Conservation (phyloP, 2,888 invertebrate species). For the Oligia strigilis region DNA sequence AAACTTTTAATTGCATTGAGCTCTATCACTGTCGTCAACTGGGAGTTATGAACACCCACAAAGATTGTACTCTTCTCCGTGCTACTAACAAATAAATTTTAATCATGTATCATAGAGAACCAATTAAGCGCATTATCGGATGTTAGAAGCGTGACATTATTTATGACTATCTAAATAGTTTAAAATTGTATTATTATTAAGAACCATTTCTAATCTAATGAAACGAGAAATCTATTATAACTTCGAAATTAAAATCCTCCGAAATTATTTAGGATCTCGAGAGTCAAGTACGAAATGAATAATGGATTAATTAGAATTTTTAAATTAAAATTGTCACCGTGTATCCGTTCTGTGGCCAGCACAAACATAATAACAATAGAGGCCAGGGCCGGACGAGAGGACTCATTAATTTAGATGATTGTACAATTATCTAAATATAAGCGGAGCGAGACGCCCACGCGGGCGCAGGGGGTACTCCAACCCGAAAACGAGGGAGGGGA, state of each 20-base stretch:
- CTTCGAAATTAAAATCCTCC: slow-evolving; percentile 65
- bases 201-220: slow-evolving; percentile 43
- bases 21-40: slow-evolving; percentile 89
- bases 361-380: slow-evolving; percentile 88
- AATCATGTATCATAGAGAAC: slow-evolving; percentile 41
- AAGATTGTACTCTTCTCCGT: slow-evolving; percentile 75
- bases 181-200: slow-evolving; percentile 49
- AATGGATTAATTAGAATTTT: slow-evolving; percentile 80
- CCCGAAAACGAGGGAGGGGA: slow-evolving; percentile 89
- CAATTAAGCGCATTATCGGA: slow-evolving; percentile 49
- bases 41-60: slow-evolving; percentile 84
- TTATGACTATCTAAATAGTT: slow-evolving; percentile 56
- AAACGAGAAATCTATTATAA: slow-evolving; percentile 59
- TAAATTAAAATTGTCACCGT: slow-evolving; percentile 84
- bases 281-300: slow-evolving; percentile 71
- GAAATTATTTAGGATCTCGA: slow-evolving; percentile 69
- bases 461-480: slow-evolving; percentile 86
- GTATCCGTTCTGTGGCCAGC: slow-evolving; percentile 81
- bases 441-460: slow-evolving; percentile 88
- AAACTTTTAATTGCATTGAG: slow-evolving; percentile 90
- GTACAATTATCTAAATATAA: slow-evolving; percentile 91
- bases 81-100: slow-evolving; percentile 54
- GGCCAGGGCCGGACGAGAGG: slow-evolving; percentile 88
- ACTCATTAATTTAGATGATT: slow-evolving; percentile 91
- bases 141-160: slow-evolving; percentile 47